Evolutionary conservation across 2,888 invertebrate species (phyloP), one percentile per base, ranked within the genome.

Genomic region (Pollenia labialis): DNA sequence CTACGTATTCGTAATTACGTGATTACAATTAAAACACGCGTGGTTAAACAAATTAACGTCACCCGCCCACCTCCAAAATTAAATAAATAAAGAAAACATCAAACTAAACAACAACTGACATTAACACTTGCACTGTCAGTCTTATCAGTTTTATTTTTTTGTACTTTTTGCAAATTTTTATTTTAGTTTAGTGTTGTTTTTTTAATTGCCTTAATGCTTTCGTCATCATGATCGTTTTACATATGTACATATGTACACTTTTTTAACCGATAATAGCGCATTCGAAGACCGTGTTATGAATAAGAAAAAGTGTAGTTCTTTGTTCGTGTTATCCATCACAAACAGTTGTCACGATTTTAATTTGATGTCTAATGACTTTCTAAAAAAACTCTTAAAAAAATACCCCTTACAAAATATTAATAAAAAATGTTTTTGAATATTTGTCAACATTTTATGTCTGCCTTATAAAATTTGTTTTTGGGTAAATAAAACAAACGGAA

Each of bases 291-390:
- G 4, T 32, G 32, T 6, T 32, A 32, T 32, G 32, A 32, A 32
- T 32, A 6, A 32, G 32, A 4, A 32, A 32, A 32, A 32, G 32
- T n/a, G 9, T 62, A 9, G 6, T 14, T n/a, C 8, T n/a, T 46
- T 48, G 48, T 44, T 11, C 11, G 42, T 62, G 16, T 40, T 62
- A 62, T 62, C 42, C 62, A 44, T 44, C 62, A 64, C 16, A 44
- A 23, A 12, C 46, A n/a, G 11, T 44, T 42, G 16, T 23, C 11
- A 56, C 18, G n/a, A 52, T 52, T 7, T 52, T 8, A 18, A 46
- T 23, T 66, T 14, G 23, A 48, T 48, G 66, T 68, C 66, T 68
- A n/a, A 68, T 68, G 66, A 68, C 66, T 68, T 44, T n/a, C 4
- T 64, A n/a, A 32, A 32, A 32, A 32, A 32, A 1, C 2, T 2